Base-by-base conservation (phyloP, 2,113 vertebrate genomes). In the Peromyscus californicus region DNA sequence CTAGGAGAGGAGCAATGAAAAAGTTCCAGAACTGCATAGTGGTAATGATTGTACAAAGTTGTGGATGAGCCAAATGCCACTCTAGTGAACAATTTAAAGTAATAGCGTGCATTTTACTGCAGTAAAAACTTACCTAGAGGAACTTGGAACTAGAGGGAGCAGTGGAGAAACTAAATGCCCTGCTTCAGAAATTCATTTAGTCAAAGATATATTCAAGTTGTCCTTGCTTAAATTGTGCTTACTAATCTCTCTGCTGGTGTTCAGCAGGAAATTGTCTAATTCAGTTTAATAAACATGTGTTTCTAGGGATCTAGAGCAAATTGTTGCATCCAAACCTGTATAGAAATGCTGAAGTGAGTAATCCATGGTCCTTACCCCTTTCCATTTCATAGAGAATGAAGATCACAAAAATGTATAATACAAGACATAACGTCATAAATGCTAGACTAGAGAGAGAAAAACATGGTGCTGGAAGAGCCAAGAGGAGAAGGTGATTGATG, bases 191-290 rank as follows among this genome's bases (percentile, higher is more conserved):
- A 29, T 89, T 92, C 2, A 59, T 85, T 76, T 95, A 84, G 88
- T 90, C 26, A 85, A 79, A 93, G 96, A n/a, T 76, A 48, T 75
- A n/a, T 92, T 97, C 85, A 94, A 92, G 79, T 93, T 89, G 59
- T 83, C 36, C 86, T 95, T 84, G 13, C 51, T 36, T 87, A 93
- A 93, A 79, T 93, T 88, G 51, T 82, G 19, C 82, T 95, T 90
- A 9, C 72, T 36, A 61, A 31, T 76, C 51, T 86, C 69, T 59
- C 61, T 92, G 84, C 78, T 91, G 70, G 89, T 96, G 96, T 97
- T 54, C 69, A 7, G 12, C 3, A 89, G 65, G 51, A 89, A 89
- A 79, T 31, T 91, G 26, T 79, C 42, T 90, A 94, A 70, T 94
- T 7, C 7, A 72, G 57, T 93, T 96, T 96, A 87, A 36, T 90